phyloP scores from a whole-genome alignment of 1,140 invertebrate species.

The Diorhabda sublineata region DNA sequence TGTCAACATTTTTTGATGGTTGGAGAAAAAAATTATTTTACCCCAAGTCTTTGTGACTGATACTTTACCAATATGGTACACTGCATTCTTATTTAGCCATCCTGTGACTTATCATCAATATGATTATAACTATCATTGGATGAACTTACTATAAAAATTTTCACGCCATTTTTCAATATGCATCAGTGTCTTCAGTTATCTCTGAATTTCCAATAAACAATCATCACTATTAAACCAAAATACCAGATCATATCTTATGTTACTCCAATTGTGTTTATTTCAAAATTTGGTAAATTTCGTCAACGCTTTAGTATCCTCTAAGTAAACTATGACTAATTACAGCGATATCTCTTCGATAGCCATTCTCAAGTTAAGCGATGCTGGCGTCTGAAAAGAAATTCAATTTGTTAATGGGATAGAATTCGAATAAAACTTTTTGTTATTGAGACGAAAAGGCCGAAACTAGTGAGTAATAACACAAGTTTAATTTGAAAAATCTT shows the following conservation, averaged over 20 bases:
- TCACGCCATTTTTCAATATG: constrained; percentile 14
- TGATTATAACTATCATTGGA: neutral
- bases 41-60: no score
- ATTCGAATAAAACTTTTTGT: neutral
- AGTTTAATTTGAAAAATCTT: no score
- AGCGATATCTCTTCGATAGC: neutral
- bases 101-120: no score
- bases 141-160: neutral
- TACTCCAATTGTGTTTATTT: neutral
- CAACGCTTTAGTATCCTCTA: neutral
- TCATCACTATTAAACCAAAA: neutral
- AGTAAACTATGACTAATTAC: neutral
- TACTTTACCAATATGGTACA: no score
- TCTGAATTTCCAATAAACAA: neutral
- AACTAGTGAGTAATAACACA: no score
- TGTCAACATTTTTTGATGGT: no score
- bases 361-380: neutral
- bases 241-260: no score
- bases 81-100: no score
- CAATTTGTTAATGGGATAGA: constrained; percentile 5
- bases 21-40: no score
- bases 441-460: no score
- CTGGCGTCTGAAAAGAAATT: constrained; percentile 3
- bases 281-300: neutral
- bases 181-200: constrained; percentile 7